A percentile compares a stretch with the other conserved stretches of the same genome.
These are phyloP conservation scores for Dusona sp. DNA, from an alignment of 2,888 invertebrate genomes.

Conservation along the genomic window DNA sequence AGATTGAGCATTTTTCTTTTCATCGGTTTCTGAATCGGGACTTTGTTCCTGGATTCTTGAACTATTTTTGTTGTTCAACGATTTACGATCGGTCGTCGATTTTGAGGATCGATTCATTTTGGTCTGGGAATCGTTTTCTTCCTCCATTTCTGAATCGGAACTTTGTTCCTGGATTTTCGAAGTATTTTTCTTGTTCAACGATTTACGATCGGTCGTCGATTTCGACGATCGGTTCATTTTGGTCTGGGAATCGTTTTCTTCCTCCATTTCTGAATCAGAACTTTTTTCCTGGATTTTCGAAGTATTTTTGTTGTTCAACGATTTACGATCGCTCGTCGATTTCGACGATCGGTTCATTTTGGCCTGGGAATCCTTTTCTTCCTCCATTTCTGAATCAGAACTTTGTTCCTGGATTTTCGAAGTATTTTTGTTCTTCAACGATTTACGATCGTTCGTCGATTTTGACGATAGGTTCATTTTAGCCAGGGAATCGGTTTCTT, in stretches of 20 bases:
- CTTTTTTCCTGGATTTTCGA: constrained; percentile 2
- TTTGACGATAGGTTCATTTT: constrained; percentile 21
- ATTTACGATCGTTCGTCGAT: constrained; percentile 16
- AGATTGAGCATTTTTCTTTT: neutral
- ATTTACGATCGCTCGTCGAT: constrained; percentile 22
- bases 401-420: constrained; percentile 6
- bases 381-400: constrained; percentile 20
- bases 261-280: constrained; percentile 20
- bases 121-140: neutral
- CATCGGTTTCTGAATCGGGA: no score
- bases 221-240: constrained; percentile 33
- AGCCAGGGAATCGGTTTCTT: neutral
- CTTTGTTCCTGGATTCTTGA: neutral
- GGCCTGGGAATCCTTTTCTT: neutral
- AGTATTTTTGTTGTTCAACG: constrained; percentile 2
- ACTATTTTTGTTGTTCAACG: constrained; percentile 19
- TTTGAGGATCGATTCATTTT: neutral
- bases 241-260: neutral
- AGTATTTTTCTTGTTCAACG: neutral
- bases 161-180: constrained; percentile 12
- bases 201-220: neutral
- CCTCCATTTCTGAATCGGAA: constrained; percentile 10
- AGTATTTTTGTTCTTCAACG: neutral
- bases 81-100: constrained; percentile 18
- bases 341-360: constrained; percentile 23